Evolutionary conservation across 2,888 invertebrate genomes (phyloP).

Genomic region (Catocala nupta): DNA sequence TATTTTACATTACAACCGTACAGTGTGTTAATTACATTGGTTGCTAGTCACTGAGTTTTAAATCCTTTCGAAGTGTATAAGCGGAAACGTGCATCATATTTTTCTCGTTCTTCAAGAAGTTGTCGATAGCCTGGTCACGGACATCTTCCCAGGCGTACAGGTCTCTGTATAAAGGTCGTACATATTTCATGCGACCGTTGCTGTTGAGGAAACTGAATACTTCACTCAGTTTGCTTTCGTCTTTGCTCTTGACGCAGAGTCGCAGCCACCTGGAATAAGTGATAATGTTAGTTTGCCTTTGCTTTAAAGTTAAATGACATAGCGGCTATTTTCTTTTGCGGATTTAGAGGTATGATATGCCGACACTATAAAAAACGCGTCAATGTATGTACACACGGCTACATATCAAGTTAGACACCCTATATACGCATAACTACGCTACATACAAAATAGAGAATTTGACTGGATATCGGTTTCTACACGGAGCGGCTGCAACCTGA

Average conservation of each 20-base stretch:
- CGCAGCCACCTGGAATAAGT: slow-evolving; percentile 90
- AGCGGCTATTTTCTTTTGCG: no score
- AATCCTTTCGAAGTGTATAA: slow-evolving; percentile 91
- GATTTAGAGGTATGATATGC: no score
- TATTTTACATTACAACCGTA: slow-evolving; percentile 45
- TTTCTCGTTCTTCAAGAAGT: slow-evolving; percentile 90
- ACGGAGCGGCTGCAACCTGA: no score
- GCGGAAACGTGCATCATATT: slow-evolving; percentile 95
- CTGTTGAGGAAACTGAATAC: slow-evolving; percentile 93
- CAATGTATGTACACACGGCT: no score
- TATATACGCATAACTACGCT: no score
- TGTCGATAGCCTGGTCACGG: slow-evolving; percentile 89
- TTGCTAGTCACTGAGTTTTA: slow-evolving; percentile 82
- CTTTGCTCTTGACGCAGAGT: slow-evolving; percentile 91
- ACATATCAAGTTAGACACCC: no score
- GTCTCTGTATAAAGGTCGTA: slow-evolving; percentile 95
- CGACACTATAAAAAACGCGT: no score
- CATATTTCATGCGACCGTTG: slow-evolving; percentile 97
- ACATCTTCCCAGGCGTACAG: slow-evolving; percentile 93
- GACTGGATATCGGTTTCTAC: no score
- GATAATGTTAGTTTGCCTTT: neutral
- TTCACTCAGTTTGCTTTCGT: slow-evolving; percentile 89
- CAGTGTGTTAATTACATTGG: slow-evolving; percentile 29
- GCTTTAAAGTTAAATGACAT: no score
- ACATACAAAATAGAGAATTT: no score